Evolutionary conservation across 92 coral and sea anemone species (phyloP), one percentile per base, ranked within the genome.

Genomic region (Phenganax subtilis): DNA sequence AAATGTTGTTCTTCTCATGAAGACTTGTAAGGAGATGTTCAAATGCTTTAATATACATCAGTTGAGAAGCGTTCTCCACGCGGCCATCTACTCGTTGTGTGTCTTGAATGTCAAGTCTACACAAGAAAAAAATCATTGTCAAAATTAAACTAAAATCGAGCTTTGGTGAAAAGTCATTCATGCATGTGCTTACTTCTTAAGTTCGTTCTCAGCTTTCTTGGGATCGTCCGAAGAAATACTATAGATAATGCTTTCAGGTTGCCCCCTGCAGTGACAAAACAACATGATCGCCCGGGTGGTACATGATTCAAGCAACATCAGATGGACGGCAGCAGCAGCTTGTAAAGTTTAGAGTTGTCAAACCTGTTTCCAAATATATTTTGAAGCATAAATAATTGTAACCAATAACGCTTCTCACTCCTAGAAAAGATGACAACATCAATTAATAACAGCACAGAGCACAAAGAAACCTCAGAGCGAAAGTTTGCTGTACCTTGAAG

Each of bases 31-130:
- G 94, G 61, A 91, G 81, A 9, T 88, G 88, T 37, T 88, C 79
- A 47, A 93, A 69, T 8, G 87, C 94, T 52, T 89, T 76, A 12
- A 93, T 68, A 76, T 90, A 93, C 98, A 92, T 88, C 70, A 59
- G 82, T 71, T 93, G 98, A 31, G 94, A 86, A 63, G 85, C 88
- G 31, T 67, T 75, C 72, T 93, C 98, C 6, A 93, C 63, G 17
- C 86, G 94, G 9, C 84, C 87, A 68, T 93, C 98, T 71, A 93
- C 52, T 25, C 87, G 83, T 9, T 77, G 93, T 6, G 98, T 91
- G 14, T 91, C 87, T 85, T 93, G 93, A 5, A 93, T 85, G 76
- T 93, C 93, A 58, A 93, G 91, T 75, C 98, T 93, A 77, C 8
- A 80, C 44, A 57, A 51, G 69, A 77, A 57, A 20, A 51, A 47